Evolutionary conservation across 2,888 invertebrate genomes (phyloP).

Genomic region (Bursaphelenchus okinawaensis): DNA sequence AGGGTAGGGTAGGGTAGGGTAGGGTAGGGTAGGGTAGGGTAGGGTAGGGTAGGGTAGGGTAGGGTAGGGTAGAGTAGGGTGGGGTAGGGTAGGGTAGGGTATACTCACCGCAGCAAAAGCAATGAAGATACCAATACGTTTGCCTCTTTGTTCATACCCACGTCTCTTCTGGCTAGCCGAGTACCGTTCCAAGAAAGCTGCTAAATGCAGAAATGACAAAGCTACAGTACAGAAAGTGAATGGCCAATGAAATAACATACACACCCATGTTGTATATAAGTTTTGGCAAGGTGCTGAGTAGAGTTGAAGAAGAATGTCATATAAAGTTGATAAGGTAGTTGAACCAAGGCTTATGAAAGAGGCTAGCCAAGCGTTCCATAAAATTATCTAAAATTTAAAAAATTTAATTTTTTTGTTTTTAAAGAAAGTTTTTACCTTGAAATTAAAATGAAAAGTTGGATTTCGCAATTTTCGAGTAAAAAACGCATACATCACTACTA

Average conservation of each 20-base stretch:
- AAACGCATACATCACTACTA: not conserved
- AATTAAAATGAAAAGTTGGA: not conserved
- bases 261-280: not conserved
- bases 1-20: no score
- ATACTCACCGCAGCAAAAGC: no score
- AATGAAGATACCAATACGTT: not conserved
- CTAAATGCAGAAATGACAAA: not conserved
- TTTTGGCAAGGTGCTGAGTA: not conserved
- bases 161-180: not conserved
- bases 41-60: no score
- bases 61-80: no score
- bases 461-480: not conserved
- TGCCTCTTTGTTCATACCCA: not conserved
- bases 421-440: no score
- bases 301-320: not conserved
- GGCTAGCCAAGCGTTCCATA: not conserved
- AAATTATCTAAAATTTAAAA: no score
- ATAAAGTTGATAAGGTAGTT: not conserved
- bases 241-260: not conserved
- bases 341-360: not conserved
- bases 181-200: not conserved
- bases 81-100: no score
- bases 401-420: no score
- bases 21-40: no score
- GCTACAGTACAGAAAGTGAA: not conserved